phyloP scores from a whole-genome alignment of 2,888 invertebrate genomes.

The Danaus chrysippus region DNA sequence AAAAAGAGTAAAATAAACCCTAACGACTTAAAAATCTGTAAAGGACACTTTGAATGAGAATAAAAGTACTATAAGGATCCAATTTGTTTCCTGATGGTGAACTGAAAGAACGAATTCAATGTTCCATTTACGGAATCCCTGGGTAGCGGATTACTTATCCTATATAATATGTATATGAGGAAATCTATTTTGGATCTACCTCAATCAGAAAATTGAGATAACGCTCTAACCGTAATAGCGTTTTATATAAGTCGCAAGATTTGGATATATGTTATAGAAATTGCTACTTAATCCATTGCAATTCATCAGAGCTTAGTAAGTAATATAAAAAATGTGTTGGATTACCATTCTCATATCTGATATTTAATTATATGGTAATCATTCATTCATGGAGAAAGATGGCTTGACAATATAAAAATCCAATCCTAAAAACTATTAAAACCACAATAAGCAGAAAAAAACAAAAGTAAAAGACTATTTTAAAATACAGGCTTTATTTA shows the following conservation, averaged over 20 bases:
- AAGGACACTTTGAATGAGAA: neutral
- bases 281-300: neutral
- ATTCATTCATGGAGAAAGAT: too few species aligned
- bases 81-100: neutral
- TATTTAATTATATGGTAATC: too few species aligned
- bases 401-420: too few species aligned
- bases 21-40: neutral
- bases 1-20: too few species aligned
- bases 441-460: too few species aligned
- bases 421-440: too few species aligned
- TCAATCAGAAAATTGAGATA: slow-evolving; percentile 2
- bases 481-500: too few species aligned
- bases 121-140: slow-evolving; percentile 13
- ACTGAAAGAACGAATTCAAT: slow-evolving; percentile 2
- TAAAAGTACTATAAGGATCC: neutral
- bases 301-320: too few species aligned
- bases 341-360: too few species aligned
- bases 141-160: slow-evolving; percentile 12
- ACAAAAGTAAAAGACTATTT: too few species aligned
- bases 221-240: slow-evolving; percentile 1
- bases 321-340: too few species aligned
- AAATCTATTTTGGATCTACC: slow-evolving; percentile 17
- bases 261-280: neutral
- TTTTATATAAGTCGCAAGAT: neutral
- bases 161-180: slow-evolving; percentile 12